Conservation (phyloP, 1,140 invertebrate species). For the Drosophila melanogaster region Release_6_plus_ISO1_MT NT_037436.4:13046001-13046500, state of each 20-base stretch:
- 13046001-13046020: no score
- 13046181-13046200: constrained; percentile 9
- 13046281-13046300: constrained; percentile 92
- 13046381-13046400: constrained; percentile 85
- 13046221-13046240: constrained; percentile 95
- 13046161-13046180: no score
- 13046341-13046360: constrained; percentile 87
- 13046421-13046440: constrained; percentile 22
- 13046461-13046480: constrained; percentile 65
- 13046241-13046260: constrained; percentile 91
- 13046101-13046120: no score
- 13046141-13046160: no score
- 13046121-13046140: no score
- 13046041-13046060: no score
- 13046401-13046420: constrained; percentile 46
- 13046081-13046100: no score
- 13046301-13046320: constrained; percentile 89
- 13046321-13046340: constrained; percentile 88
- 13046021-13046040: no score
- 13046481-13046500: constrained; percentile 68
- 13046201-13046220: constrained; percentile 87
- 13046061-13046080: no score
- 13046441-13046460: constrained; percentile 35
- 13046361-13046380: constrained; percentile 88
- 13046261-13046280: constrained; percentile 90